Base-by-base conservation (phyloP, 2,797 vertebrate genomes). In the Buceros bicornis region DNA sequence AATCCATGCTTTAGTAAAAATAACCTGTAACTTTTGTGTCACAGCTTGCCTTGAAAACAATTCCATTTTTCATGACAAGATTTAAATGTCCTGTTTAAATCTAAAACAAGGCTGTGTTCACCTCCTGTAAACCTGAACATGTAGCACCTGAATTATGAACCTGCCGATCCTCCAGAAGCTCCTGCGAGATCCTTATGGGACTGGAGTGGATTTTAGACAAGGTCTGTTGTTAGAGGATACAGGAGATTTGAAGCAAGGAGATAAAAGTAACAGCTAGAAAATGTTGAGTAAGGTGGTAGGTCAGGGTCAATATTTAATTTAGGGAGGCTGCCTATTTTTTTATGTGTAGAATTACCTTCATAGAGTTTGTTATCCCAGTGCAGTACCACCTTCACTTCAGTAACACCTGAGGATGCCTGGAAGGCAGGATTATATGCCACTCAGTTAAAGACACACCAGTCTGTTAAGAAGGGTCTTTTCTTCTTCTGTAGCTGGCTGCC, bases 1-100 rank as follows among this genome's bases (percentile, higher is more conserved):
- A 87, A 77, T n/a, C 70, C 43, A 78, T 16, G 2, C 20, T 87
- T 92, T 77, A 81, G 61, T 87, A 50, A 88, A 97, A 92, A 50
- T 61, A 91, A 56, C 21, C 13, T 47, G 51, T 86, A 78, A 51
- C 29, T 84, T 95, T 66, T 33, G 19, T 60, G 61, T 82, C 40
- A 35, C 28, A 50, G 2, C n/a, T 84, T 91, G 26, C 92, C 56
- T 62, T 86, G 58, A 74, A 84, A 88, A 22, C 21, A 33, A 25
- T 95, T 84, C 19, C 11, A 42, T 82, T 91, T 84, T 80, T 94
- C 64, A 33, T 54, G 0, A 16, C 22, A 73, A 48, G 31, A 57
- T 78, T 74, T 92, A 89, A 69, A 72, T 57, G 13, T 31, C 47
- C 37, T 72, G 4, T 60, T 87, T 40, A 18, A 82, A 47, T 78